Percentiles rank a stretch among this genome's conserved stretches.
Conservation (phyloP, 2,888 invertebrate genomes). For the Rutpela maculata region DNA sequence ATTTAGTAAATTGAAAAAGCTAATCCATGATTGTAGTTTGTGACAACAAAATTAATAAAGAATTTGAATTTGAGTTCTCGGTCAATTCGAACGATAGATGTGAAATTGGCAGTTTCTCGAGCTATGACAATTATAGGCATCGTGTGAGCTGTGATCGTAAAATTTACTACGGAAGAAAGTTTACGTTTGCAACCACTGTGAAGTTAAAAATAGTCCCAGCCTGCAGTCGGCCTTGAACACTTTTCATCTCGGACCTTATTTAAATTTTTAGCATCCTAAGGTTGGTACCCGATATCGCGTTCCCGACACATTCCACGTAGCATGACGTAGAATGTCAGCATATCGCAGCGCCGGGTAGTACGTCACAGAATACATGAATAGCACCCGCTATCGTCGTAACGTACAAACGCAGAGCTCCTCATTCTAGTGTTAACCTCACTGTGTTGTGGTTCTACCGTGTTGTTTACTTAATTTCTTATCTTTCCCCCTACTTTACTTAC, state of each 20-base stretch:
- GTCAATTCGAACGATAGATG: too few relatives aligned
- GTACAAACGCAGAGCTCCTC: constrained; percentile 19
- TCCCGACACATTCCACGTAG: background rate
- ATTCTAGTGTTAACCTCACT: constrained; percentile 36
- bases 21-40: too few relatives aligned
- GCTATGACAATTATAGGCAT: too few relatives aligned
- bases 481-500: constrained; percentile 26
- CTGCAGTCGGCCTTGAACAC: background rate
- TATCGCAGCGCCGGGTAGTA: background rate
- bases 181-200: background rate
- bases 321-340: constrained; percentile 1
- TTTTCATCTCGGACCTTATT: background rate
- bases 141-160: too few relatives aligned
- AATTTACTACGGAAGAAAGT: background rate
- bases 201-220: background rate
- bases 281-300: background rate
- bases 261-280: background rate
- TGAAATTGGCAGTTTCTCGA: too few relatives aligned
- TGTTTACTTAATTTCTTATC: constrained; percentile 22
- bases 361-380: constrained; percentile 1
- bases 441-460: constrained; percentile 34
- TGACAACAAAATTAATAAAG: too few relatives aligned
- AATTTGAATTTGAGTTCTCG: too few relatives aligned
- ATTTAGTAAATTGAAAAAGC: too few relatives aligned
- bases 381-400: background rate